phyloP scores from a whole-genome alignment of 2,888 invertebrate genomes.

The Andrena minutula region DNA sequence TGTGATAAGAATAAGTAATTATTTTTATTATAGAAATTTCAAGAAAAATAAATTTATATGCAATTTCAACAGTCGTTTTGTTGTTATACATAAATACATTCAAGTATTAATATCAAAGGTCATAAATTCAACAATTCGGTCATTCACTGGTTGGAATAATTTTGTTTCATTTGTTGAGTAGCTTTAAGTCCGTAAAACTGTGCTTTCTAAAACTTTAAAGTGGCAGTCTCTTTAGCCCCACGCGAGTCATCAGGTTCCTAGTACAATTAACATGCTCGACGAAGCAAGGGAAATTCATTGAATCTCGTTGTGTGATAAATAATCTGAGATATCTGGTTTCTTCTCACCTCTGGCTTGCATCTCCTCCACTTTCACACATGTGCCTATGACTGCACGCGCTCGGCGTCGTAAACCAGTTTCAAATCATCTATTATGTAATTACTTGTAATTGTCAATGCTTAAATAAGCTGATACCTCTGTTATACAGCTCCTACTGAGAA shows the following conservation, averaged over 20 bases:
- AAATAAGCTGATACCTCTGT: not conserved
- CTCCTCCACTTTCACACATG: not conserved
- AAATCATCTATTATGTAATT: constrained; percentile 21
- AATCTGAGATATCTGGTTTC: not conserved
- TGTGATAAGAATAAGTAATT: no score
- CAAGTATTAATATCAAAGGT: no score
- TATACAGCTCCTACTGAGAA: not conserved
- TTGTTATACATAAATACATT: no score
- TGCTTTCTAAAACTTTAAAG: not conserved
- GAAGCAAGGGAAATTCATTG: constrained; percentile 18
- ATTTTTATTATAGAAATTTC: no score
- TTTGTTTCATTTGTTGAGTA: no score
- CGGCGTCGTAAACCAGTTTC: not conserved
- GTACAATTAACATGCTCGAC: constrained; percentile 23
- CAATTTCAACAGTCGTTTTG: no score
- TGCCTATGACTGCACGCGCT: not conserved
- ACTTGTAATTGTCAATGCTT: not conserved
- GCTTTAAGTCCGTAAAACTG: no score
- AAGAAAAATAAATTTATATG: no score
- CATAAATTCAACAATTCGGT: no score
- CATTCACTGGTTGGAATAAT: no score
- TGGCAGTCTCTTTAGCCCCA: constrained; percentile 10
- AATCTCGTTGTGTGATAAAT: constrained; percentile 16
- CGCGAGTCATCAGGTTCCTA: constrained; percentile 19
- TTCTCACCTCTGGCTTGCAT: not conserved